A percentile compares a stretch with the other conserved stretches of the same genome.
These are phyloP conservation scores for Emberiza fucata DNA, from an alignment of 2,113 vertebrate species.

Conservation along the genomic window DNA sequence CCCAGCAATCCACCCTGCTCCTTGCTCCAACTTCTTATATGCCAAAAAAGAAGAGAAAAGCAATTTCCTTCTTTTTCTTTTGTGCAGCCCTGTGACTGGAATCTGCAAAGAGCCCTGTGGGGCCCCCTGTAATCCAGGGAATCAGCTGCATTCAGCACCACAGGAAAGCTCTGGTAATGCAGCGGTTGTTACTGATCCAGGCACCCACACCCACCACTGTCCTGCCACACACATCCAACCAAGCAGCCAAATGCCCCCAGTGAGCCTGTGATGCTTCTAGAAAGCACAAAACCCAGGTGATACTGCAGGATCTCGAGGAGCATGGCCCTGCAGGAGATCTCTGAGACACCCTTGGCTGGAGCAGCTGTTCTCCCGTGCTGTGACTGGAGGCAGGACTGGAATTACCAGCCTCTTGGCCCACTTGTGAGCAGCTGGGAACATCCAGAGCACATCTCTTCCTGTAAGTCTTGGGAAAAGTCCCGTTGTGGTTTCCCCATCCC, in stretches of 20 bases:
- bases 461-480: background rate
- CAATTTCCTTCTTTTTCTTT: background rate
- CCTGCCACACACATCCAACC: background rate
- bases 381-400: background rate
- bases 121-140: background rate
- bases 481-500: background rate
- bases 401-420: background rate
- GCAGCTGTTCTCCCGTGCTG: background rate
- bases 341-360: background rate
- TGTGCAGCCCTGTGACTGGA: background rate
- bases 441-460: background rate
- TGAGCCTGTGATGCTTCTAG: background rate
- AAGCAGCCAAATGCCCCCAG: background rate
- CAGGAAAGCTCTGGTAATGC: background rate
- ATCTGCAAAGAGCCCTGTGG: background rate
- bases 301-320: background rate
- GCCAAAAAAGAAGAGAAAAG: constrained; percentile 16
- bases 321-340: background rate
- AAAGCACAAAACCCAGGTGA: background rate
- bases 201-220: background rate
- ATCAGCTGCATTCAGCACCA: background rate
- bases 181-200: background rate
- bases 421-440: background rate
- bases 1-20: background rate
- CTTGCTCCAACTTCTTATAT: background rate